Evolutionary conservation across 1,140 invertebrate species (phyloP), one percentile per base, ranked within the genome.

Genomic region (Apolygus lucorum): DNA sequence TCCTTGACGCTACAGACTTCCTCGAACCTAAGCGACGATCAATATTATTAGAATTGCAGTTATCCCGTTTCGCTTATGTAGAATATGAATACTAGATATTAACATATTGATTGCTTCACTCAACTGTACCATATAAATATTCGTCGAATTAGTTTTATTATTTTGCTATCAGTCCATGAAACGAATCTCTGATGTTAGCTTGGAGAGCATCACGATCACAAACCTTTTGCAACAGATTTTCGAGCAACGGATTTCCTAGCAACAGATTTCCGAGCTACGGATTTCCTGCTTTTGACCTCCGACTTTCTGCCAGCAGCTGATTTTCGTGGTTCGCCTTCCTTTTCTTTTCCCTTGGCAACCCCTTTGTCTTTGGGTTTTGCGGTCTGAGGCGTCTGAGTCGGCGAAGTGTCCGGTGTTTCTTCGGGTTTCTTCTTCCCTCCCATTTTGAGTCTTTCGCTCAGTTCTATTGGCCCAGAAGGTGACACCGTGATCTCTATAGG

Each of bases 401-500:
- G 54, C 11, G 54, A 24, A 59, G 11, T 17, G 22, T 4, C 22
- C 22, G 11, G 4, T 4, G 22, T 59, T 59, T 59, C 54, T 4
- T 59, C 54, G 4, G 22, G 13, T 25, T 42, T 14, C 17, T 28
- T 42, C 27, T 28, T 14, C 27, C 21, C 14, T 22, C 26, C 22
- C 4, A 26, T 26, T 29, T 65, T 65, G 21, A 29, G n/a, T 28
- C 28, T 29, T 29, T 67, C 27, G 17, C 13, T 34, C 11, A 67
- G 13, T 27, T 34, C 11, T 13, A 67, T 24, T n/a, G 29, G 27
- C 14, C 54, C 54, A 14, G 54, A 59, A 14, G 54, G 54, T 14
- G 54, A 59, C n/a, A 67, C 65, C 8, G 29, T 21, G 17, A 70
- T 17, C 29, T 70, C 68, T 14, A 70, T 22, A 14, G 68, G 68